These are phyloP conservation scores for Pinctada fucata DNA, from an alignment of 2,888 invertebrate species.

Conservation along the genomic window DNA sequence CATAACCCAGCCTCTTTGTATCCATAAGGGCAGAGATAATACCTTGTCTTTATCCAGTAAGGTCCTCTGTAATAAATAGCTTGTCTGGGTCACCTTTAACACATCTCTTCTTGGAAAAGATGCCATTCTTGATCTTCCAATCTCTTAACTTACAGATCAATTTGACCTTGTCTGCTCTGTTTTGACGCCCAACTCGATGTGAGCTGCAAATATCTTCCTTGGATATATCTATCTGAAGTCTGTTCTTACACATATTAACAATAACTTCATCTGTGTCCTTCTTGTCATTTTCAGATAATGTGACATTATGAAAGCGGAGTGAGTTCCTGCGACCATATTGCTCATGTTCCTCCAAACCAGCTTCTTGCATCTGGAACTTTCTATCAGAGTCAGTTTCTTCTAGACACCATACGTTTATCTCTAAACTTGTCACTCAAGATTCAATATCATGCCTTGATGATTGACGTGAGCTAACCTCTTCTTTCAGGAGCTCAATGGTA, in stretches of 20 bases:
- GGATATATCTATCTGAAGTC: background rate
- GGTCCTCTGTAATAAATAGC: slow-evolving; percentile 18
- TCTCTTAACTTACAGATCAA: slow-evolving; percentile 3
- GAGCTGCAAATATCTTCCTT: background rate
- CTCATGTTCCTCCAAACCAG: background rate
- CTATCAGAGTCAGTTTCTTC: no score
- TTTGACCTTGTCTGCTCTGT: background rate
- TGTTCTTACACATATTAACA: background rate
- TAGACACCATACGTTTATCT: no score
- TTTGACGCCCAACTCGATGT: background rate
- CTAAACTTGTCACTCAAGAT: no score
- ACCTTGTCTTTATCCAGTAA: slow-evolving; percentile 1
- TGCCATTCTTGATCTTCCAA: slow-evolving; percentile 7
- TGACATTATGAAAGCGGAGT: background rate
- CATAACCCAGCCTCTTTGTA: background rate
- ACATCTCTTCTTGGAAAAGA: background rate
- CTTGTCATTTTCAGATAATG: background rate
- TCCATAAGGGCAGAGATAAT: background rate
- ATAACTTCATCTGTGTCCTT: background rate
- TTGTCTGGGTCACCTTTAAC: background rate
- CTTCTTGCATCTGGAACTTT: no score
- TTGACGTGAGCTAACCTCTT: no score
- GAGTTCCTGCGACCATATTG: background rate
- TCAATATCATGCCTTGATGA: no score
- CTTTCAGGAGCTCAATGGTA: no score